A percentile compares a stretch with the other conserved stretches of the same genome.
Conservation (phyloP, 1,140 invertebrate genomes). For the Musca domestica region DNA sequence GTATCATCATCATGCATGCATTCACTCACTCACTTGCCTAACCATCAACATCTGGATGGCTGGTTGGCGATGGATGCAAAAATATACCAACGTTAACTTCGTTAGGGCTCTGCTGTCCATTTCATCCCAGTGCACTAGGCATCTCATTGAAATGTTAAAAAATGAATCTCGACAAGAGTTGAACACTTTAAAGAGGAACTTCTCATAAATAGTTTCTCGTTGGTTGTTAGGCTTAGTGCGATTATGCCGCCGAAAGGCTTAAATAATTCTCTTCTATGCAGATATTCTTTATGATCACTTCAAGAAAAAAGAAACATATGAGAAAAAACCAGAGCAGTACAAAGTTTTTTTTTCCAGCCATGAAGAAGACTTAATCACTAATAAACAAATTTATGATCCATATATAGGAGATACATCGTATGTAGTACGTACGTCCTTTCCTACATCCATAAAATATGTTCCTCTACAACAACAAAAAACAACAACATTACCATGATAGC, state of each 20-base stretch:
- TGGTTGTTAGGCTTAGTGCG: background rate
- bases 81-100: background rate
- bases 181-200: background rate
- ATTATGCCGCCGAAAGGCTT: slow-evolving; percentile 7
- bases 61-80: background rate
- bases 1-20: background rate
- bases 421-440: too few relatives aligned
- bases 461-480: too few relatives aligned
- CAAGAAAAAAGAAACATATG: background rate
- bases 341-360: background rate
- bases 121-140: too few relatives aligned
- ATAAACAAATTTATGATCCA: slow-evolving; percentile 18
- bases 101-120: background rate
- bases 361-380: background rate
- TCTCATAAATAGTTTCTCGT: background rate
- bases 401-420: background rate
- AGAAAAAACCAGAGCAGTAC: background rate
- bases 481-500: too few relatives aligned
- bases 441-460: background rate
- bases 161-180: slow-evolving; percentile 12
- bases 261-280: slow-evolving; percentile 6
- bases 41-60: background rate
- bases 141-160: slow-evolving; percentile 14
- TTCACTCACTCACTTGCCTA: background rate
- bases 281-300: background rate